Evolutionary conservation across 2,797 vertebrate species (phyloP), one percentile per base, ranked within the genome.

Genomic region (Vespertilio murinus): DNA sequence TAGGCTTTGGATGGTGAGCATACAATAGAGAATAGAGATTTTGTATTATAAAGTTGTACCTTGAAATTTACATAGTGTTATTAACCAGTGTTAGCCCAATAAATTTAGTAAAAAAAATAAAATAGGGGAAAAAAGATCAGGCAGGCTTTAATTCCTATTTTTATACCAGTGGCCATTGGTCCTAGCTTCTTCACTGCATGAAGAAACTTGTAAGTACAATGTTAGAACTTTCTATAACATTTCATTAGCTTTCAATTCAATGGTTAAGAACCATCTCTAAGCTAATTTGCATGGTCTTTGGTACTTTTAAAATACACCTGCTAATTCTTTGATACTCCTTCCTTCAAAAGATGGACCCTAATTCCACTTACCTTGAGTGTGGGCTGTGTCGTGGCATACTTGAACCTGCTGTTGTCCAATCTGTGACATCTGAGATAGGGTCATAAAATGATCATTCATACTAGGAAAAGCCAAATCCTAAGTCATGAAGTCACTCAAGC

Each of bases 271-370:
- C 20, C n/a, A 78, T 52, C n/a, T 67, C 54, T 73, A 79, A 35
- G 20, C 35, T 87, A 49, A 89, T 78, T 38, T 33, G 10, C 73
- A 38, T 40, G 42, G 28, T 38, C 56, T 87, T 52, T 23, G 35
- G 30, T 61, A 49, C 25, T 73, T 87, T 90, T 30, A 90, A 95
- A 92, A 86, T 56, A 73, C 16, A 42, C 14, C 47, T 89, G 35
- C 14, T 83, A 56, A 71, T 59, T 56, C 79, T 91, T 64, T 81
- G 35, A 84, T 54, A 74, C 6, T 54, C 25, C 38, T 64, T 17
- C 25, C 80, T 80, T 87, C 38, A 54, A 75, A 79, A 94, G 45
- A 52, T 22, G 18, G 6, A 59, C 35, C 40, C 20, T 91, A 75
- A 59, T 59, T 85, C 69, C 54, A 82, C 71, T 90, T 77, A 61